Evolutionary conservation across 2,113 vertebrate species (phyloP).

Genomic region (Tympanuchus pallidicinctus): DNA sequence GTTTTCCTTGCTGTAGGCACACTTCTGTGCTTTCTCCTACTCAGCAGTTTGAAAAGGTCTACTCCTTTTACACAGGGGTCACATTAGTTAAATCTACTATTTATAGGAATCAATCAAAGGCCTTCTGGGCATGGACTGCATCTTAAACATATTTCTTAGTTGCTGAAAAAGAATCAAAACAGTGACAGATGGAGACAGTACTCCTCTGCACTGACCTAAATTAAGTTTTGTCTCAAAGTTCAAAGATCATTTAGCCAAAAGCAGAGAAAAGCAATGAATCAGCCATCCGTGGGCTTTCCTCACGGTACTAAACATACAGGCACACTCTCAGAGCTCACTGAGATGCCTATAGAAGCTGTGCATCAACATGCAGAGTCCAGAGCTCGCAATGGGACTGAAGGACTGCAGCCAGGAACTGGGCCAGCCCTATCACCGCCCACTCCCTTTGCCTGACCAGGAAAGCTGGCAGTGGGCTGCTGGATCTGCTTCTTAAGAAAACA

Average conservation of each 20-base stretch:
- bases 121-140: background rate
- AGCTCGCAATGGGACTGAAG: background rate
- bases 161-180: background rate
- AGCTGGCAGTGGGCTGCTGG: background rate
- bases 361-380: background rate
- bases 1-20: background rate
- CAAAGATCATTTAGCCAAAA: background rate
- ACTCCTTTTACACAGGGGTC: background rate
- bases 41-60: background rate
- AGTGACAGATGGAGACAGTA: background rate
- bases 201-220: background rate
- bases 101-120: background rate
- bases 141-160: background rate
- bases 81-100: background rate
- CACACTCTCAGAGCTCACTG: background rate
- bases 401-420: background rate
- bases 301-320: accelerated
- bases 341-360: background rate
- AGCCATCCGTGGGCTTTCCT: background rate
- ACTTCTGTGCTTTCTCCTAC: background rate
- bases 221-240: background rate
- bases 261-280: background rate
- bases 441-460: background rate
- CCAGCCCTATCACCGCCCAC: background rate
- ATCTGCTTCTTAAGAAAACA: background rate